A percentile compares a stretch with the other conserved stretches of the same genome.
phyloP scores from a whole-genome alignment of 2,113 vertebrate species.

The Perca schrenkii region DNA sequence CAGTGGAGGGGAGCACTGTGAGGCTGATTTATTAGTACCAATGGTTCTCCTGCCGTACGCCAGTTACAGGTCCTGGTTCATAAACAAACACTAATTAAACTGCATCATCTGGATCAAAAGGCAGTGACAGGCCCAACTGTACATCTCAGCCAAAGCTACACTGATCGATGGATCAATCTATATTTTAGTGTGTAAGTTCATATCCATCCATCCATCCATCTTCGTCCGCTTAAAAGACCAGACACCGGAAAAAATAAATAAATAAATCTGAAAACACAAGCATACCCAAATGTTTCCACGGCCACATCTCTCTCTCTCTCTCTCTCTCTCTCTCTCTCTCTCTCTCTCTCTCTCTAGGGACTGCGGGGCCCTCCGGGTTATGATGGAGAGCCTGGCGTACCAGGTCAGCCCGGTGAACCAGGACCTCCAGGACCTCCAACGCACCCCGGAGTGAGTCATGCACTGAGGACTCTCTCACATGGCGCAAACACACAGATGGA shows the following conservation, averaged over 20 bases:
- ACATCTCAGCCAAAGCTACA: not conserved
- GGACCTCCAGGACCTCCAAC: slow-evolving; percentile 93
- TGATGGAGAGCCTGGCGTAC: slow-evolving; percentile 96
- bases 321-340: not conserved
- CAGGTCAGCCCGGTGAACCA: slow-evolving; percentile 93
- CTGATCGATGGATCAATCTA: not conserved
- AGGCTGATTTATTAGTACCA: slow-evolving; percentile 41
- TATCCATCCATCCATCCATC: not conserved
- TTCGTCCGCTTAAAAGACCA: too few species aligned
- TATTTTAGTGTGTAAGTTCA: not conserved
- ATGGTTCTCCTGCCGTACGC: not conserved
- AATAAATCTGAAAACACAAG: not conserved
- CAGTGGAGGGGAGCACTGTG: slow-evolving; percentile 11
- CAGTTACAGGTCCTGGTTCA: slow-evolving; percentile 3
- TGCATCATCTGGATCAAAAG: slow-evolving; percentile 2
- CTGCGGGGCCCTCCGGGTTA: slow-evolving; percentile 89
- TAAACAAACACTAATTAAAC: slow-evolving; percentile 20
- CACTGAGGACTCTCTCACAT: not conserved
- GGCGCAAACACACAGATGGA: not conserved
- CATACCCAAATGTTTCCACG: not conserved
- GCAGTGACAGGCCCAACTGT: not conserved
- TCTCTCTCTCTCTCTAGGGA: slow-evolving; percentile 82
- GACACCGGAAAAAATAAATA: not conserved
- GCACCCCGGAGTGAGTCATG: slow-evolving; percentile 87
- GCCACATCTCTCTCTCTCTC: not conserved